Evolutionary conservation across 2,113 vertebrate genomes (phyloP).

Genomic region (Anolis carolinensis): DNA sequence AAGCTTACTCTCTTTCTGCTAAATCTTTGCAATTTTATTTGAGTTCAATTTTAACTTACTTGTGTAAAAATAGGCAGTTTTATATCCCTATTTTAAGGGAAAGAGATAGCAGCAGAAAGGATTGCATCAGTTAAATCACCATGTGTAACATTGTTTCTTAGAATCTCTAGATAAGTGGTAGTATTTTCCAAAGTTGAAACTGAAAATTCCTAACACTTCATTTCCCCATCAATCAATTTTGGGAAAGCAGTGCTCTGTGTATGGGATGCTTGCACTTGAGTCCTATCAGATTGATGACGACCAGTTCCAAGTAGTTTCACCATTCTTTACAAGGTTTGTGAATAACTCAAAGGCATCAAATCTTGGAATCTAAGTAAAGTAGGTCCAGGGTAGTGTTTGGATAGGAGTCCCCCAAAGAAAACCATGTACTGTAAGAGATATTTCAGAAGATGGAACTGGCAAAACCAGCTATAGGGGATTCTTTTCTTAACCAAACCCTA

Average conservation of each 20-base stretch:
- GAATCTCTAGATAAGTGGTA: neutral
- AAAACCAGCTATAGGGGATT: too few relatives aligned
- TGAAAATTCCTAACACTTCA: neutral
- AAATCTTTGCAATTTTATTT: conserved; percentile 21
- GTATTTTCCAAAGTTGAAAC: neutral
- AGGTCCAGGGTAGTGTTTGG: too few relatives aligned
- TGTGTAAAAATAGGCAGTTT: neutral
- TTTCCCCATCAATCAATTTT: neutral
- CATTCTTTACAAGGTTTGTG: too few relatives aligned
- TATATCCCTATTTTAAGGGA: neutral
- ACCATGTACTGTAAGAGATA: too few relatives aligned
- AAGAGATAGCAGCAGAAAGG: neutral
- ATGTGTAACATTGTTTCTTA: neutral
- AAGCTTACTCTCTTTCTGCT: neutral
- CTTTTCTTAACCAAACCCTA: too few relatives aligned
- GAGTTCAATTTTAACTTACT: conserved; percentile 7
- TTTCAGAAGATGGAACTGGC: too few relatives aligned
- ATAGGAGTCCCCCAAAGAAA: too few relatives aligned
- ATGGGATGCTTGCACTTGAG: neutral
- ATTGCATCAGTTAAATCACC: neutral
- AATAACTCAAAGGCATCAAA: too few relatives aligned
- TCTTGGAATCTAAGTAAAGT: too few relatives aligned
- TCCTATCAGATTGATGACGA: too few relatives aligned
- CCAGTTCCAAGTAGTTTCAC: too few relatives aligned
- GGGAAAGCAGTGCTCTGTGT: neutral